Evolutionary conservation across 2,797 vertebrate species (phyloP).

Genomic region (Acanthis flammea): DNA sequence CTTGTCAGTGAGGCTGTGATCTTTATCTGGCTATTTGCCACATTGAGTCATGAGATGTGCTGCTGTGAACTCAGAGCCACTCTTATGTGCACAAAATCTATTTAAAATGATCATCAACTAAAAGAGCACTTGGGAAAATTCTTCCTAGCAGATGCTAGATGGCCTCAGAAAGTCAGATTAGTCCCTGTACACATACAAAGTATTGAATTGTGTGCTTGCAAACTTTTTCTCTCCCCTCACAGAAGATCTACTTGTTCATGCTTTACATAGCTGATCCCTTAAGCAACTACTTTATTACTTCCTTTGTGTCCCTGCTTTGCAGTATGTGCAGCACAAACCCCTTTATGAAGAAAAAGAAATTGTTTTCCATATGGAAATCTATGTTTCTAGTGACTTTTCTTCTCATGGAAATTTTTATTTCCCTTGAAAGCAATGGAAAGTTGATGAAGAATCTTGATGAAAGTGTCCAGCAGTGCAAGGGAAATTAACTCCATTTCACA

Average conservation of each 20-base stretch:
- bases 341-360: neutral
- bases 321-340: neutral
- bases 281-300: neutral
- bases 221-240: fast-evolving
- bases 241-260: neutral
- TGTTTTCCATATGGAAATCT: neutral
- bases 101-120: neutral
- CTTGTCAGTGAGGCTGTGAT: neutral
- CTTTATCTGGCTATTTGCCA: conserved; percentile 16
- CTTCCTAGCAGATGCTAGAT: neutral
- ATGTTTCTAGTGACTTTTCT: neutral
- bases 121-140: neutral
- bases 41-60: neutral
- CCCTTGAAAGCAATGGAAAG: neutral
- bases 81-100: neutral
- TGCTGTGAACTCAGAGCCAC: neutral
- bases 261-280: neutral
- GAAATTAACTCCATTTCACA: neutral
- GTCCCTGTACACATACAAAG: neutral
- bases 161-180: neutral
- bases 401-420: neutral
- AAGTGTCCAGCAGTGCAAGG: neutral
- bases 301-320: neutral
- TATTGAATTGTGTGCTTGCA: neutral
- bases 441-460: neutral